Evolutionary conservation across 2,797 vertebrate species (phyloP), one percentile per base, ranked within the genome.

Genomic region (Urosaurus nigricauda): DNA sequence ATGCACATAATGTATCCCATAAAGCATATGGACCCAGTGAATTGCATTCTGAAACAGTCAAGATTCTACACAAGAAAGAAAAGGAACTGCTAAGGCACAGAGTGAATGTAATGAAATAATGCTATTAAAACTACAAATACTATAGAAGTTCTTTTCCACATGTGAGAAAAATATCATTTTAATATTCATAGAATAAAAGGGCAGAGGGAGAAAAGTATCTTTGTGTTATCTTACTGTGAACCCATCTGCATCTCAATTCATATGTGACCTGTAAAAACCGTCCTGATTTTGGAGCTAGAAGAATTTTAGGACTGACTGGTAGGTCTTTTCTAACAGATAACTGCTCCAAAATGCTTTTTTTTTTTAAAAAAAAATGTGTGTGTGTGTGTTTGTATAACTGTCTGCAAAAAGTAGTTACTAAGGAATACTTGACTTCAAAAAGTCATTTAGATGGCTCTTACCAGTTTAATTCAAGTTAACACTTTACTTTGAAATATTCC

Each of bases 11-110:
- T 84, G 79, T 35, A 93, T 90, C 88, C 84, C 87, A 87, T 90
- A 93, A 96, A 82, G 92, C 82, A 70, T 58, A 90, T 1, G 32
- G 86, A 93, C 92, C 90, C 89, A 92, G 53, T 84, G 90, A 94
- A 93, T 87, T 87, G 92, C 94, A 93, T 85, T 92, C 77, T 93
- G 90, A 93, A 94, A 92, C 5, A 85, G 89, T 75, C 92, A 93
- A 84, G 90, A 89, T 94, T 95, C 87, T 92, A 94, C n/a, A 83
- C 2, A 79, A 68, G 56, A 94, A 92, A 68, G 68, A 94, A 92
- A 93, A 19, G 65, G 84, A 85, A 90, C 84, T 87, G 70, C 90
- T 68, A 89, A 92, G 53, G 79, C 63, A 92, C 68, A 75, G 84
- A 93, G 78, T 84, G 79, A 94, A 93, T 0, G 0, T 87, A 94